Evolutionary conservation across 2,113 vertebrate species (phyloP), one percentile per base, ranked within the genome.

Genomic region (Paraplagusia blochii): DNA sequence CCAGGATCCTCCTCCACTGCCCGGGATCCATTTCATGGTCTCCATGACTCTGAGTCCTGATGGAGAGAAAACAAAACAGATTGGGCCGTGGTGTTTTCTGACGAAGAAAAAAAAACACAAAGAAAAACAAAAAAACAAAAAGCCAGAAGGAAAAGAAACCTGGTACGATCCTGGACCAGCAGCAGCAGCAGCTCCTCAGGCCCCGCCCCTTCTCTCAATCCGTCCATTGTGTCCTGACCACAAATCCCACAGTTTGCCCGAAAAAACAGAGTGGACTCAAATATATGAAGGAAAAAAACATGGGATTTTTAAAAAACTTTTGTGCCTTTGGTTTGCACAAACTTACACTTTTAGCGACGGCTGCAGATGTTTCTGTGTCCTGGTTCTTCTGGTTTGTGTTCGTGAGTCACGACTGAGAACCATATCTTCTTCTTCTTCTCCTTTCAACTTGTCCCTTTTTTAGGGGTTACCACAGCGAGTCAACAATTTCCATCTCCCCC

Each of bases 151-250:
- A 44, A 64, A 66, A 78, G 77, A 76, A 85, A 76, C 63, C 74
- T 56, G 59, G 69, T 74, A 53, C 9, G 80, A 71, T 61, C 13
- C 46, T n/a, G 49, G 60, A 65, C 38, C 7, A 4, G 44, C 51
- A 64, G 69, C 66, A 68, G 57, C 68, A 78, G 46, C 71, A 64
- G 53, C 60, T 69, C 78, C 69, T 69, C 66, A 61, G 63, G 50
- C 73, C 62, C 15, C 35, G 16, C 68, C 71, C 69, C 72, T 75
- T 69, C 79, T 66, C 82, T 81, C 53, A 81, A 78, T 81, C 79
- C 84, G 63, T 80, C 81, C 69, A 82, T 85, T 85, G 80, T 83
- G 69, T 72, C 68, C 80, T 61, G 13, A 82, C 86, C 84, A 74
- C 82, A 81, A 72, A 79, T 78, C 81, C 79, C 83, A 85, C 69